Evolutionary conservation across 2,113 vertebrate species (phyloP), one percentile per base, ranked within the genome.

Genomic region (Harpagus bidentatus): DNA sequence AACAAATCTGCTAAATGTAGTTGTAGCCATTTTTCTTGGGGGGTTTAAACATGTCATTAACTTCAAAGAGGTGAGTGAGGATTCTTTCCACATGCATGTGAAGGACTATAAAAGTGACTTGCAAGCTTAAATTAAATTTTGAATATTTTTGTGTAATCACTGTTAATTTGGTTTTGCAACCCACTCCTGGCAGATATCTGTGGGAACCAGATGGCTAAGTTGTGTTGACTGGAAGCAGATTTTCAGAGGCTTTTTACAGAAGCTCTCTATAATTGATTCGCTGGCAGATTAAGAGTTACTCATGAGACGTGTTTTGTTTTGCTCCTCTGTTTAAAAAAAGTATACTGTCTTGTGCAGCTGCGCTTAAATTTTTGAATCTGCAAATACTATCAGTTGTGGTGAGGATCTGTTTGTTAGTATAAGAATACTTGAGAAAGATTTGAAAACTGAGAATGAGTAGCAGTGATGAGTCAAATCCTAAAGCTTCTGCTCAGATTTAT

Each of bases 211-310:
- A 96, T 97, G 96, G 94, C 95, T 85, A 87, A 88, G 86, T 87
- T 95, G 91, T 94, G 94, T 96, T 94, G 97, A 95, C 94, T 97
- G 77, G 91, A 92, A 97, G 95, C 86, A 97, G 94, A 96, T 96
- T 96, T 95, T 96, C 88, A 94, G 94, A 85, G 93, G 93, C 58
- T 66, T 94, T 91, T 97, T 92, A 91, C 88, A 95, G 86, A 91
- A 94, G 88, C 89, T 93, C 15, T 82, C 43, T 88, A 15, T 88
- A 85, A 97, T 95, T 96, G 86, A 88, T 84, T 95, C 96, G 72
- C 76, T 86, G 84, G 83, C 78, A 96, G 82, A 93, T 91, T 73
- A 94, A 89, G 84, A 94, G 91, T 94, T 96, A 95, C 81, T 96
- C 85, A 53, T 65, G 91, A 97, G 93, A 95, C 21, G 7, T 73